Percentiles rank a stretch among this genome's conserved stretches.
Conservation (phyloP, 2,113 vertebrate species). For the Hiodon tergisus region DNA sequence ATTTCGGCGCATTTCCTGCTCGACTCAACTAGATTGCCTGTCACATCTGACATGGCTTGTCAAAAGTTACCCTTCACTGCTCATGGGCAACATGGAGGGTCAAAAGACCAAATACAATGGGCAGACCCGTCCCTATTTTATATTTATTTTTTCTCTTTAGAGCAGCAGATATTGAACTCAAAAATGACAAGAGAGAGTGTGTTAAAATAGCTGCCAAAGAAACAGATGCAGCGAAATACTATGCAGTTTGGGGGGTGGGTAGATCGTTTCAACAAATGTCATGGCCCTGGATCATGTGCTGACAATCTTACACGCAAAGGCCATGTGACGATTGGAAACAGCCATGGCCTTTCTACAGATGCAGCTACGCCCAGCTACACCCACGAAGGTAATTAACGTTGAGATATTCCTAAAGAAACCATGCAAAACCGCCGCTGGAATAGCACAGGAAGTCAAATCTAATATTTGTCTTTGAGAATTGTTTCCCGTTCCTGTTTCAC, state of each 20-base stretch:
- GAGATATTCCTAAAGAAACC: neutral
- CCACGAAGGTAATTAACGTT: neutral
- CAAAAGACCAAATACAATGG: conserved; percentile 81
- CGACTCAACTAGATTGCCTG: conserved; percentile 90
- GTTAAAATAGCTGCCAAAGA: conserved; percentile 69
- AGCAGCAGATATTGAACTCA: conserved; percentile 73
- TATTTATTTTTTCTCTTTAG: conserved; percentile 34
- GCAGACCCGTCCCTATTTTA: conserved; percentile 66
- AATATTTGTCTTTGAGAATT: too few relatives aligned
- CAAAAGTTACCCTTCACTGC: conserved; percentile 89
- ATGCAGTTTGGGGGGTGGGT: conserved; percentile 63
- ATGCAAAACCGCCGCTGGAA: too few relatives aligned
- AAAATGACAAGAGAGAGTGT: conserved; percentile 78
- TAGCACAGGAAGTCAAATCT: neutral
- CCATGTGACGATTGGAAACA: conserved; percentile 35
- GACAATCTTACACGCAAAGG: conserved; percentile 63
- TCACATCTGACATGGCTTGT: conserved; percentile 85
- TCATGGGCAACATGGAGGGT: conserved; percentile 81
- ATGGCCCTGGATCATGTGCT: conserved; percentile 50
- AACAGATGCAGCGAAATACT: conserved; percentile 66
- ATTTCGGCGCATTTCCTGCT: conserved; percentile 72
- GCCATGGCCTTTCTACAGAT: conserved; percentile 27
- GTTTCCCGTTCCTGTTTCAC: too few relatives aligned
- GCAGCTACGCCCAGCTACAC: neutral
- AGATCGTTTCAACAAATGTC: conserved; percentile 52